Base-by-base conservation (phyloP, 2,113 vertebrate species). In the Cranoglanis bouderius region DNA sequence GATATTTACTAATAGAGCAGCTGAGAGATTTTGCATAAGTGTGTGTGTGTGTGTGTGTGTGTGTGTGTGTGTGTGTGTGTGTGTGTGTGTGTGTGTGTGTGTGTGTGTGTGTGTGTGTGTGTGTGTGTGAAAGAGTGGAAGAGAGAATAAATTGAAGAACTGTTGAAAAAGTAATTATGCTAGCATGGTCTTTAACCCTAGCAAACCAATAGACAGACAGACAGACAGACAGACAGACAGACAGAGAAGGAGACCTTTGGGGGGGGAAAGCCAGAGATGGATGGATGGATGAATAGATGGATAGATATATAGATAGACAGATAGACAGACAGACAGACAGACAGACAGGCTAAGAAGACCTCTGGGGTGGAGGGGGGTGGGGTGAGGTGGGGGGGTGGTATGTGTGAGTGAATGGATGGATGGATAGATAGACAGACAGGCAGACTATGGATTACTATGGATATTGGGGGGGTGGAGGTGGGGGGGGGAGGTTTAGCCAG, bases 21-120 rank as follows among this genome's bases (percentile, higher is more conserved):
- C 10, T 57, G 49, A 89, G 61, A 57, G 29, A 35, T 32, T 84
- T 53, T 77, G 72, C n/a, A n/a, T 84, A 63, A 85, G 51, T 40
- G 67, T 85, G 65, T 85, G 57, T 59, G 10, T 75, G n/a, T 75
- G 70, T 59, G 65, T 65, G 63, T 65, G 63, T 63, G 59, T 63
- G 21, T 29, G 51, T 40, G 67, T 75, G 49, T 85, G 57, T 46
- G 10, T 29, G 82, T 63, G 81, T 83, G 43, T 49, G 67, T 40
- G 85, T 85, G 65, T 85, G 57, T 59, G 10, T 84, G 40, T 78
- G 72, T 51, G 67, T 65, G 70, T 43, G 70, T 86, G 65, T 85
- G 59, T 61, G 12, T 84, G 43, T 77, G 72, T 63, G 67, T 59
- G 57, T 59, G 57, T 59, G 57, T 65, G 61, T 63, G 59, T 29